Evolutionary conservation across 2,888 invertebrate species (phyloP).

Genomic region (Monoplex corrugatus): DNA sequence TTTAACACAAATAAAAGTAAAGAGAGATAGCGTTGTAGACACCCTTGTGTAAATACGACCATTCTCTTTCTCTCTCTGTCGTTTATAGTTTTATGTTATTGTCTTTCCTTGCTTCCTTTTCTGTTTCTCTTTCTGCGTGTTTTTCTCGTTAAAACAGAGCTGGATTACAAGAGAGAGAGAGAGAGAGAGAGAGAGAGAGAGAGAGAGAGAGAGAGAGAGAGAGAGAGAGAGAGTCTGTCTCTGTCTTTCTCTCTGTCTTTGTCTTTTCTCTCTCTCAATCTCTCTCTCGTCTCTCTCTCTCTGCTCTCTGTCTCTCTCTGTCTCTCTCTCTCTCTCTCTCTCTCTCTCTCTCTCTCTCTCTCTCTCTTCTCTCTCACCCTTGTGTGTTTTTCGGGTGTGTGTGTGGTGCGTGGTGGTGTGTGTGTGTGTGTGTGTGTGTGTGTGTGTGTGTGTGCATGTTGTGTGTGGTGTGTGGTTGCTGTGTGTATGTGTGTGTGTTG

Average conservation of each 20-base stretch:
- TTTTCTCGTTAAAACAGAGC: no score
- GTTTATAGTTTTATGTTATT: no score
- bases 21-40: no score
- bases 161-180: no score
- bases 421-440: slow-evolving; percentile 18
- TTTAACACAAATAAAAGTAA: no score
- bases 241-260: no score
- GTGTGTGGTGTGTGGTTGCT: not conserved
- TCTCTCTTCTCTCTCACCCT: no score
- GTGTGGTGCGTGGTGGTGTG: not conserved
- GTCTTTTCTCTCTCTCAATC: not conserved
- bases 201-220: not conserved
- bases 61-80: no score
- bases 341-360: not conserved
- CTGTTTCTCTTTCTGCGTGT: no score
- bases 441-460: not conserved
- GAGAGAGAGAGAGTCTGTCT: not conserved
- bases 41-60: no score
- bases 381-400: not conserved
- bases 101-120: no score
- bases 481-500: no score
- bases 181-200: not conserved
- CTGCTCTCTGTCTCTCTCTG: not conserved
- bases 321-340: not conserved
- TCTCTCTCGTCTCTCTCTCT: not conserved